Conservation (phyloP, 2,797 vertebrate genomes). For the Meda fulgida region DNA sequence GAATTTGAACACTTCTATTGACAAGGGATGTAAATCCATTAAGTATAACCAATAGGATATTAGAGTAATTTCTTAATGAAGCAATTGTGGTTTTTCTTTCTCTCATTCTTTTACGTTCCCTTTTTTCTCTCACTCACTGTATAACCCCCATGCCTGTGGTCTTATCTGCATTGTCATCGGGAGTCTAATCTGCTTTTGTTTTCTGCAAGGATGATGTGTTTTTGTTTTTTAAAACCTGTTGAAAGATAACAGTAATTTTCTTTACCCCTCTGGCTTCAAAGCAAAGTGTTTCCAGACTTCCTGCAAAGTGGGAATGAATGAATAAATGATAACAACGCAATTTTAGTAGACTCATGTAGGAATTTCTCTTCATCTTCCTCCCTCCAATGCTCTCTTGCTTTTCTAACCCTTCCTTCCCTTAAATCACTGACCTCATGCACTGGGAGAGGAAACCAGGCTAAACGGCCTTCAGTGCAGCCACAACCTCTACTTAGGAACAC, state of each 20-base stretch:
- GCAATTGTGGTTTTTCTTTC: slow-evolving; percentile 58
- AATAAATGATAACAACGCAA: slow-evolving; percentile 33
- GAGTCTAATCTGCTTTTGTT: slow-evolving; percentile 62
- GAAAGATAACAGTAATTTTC: slow-evolving; percentile 60
- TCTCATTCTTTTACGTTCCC: slow-evolving; percentile 34
- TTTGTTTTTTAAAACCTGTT: slow-evolving; percentile 62
- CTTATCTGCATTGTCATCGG: slow-evolving; percentile 61
- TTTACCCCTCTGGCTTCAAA: slow-evolving; percentile 28
- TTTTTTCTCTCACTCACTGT: slow-evolving; percentile 53
- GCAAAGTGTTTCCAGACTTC: slow-evolving; percentile 36
- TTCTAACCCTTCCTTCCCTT: background rate
- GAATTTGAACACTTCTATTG: slow-evolving; percentile 60
- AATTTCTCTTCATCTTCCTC: slow-evolving; percentile 5
- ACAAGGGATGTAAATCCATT: slow-evolving; percentile 72
- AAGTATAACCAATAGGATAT: slow-evolving; percentile 73
- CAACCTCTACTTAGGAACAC: slow-evolving; percentile 26
- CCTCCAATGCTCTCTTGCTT: background rate
- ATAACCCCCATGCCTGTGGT: slow-evolving; percentile 47
- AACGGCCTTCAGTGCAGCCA: background rate
- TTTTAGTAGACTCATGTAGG: slow-evolving; percentile 16
- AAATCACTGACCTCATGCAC: slow-evolving; percentile 4
- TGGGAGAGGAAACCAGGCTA: slow-evolving; percentile 1
- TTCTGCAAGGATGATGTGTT: slow-evolving; percentile 51
- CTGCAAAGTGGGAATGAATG: slow-evolving; percentile 46
- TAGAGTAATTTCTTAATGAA: slow-evolving; percentile 65